Evolutionary conservation across 2,113 vertebrate genomes (phyloP).

Genomic region (Channa argus): DNA sequence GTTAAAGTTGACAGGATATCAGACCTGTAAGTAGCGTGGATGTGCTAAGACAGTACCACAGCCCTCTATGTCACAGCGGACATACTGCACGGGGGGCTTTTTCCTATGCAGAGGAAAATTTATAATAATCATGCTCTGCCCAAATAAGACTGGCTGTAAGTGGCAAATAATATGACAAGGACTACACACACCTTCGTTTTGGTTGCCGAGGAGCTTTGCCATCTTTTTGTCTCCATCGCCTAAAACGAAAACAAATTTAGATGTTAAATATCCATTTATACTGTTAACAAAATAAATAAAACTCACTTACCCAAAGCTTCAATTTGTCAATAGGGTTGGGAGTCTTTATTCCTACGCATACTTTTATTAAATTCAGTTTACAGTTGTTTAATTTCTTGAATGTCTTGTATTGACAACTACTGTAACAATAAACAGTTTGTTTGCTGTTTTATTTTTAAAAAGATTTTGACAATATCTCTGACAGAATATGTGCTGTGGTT

Average conservation of each 20-base stretch:
- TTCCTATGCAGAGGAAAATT: slow-evolving; percentile 33
- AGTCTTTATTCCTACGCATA: too few relatives aligned
- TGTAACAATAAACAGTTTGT: too few relatives aligned
- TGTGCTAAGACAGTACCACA: slow-evolving; percentile 92
- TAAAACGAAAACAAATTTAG: slow-evolving; percentile 52
- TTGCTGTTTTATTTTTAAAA: too few relatives aligned
- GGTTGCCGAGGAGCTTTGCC: slow-evolving; percentile 90
- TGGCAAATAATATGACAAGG: neutral
- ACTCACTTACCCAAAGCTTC: too few relatives aligned
- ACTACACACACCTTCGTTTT: slow-evolving; percentile 85
- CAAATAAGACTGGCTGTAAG: neutral
- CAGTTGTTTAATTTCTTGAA: too few relatives aligned
- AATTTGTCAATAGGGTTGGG: too few relatives aligned
- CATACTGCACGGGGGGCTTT: slow-evolving; percentile 88
- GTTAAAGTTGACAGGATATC: slow-evolving; percentile 23
- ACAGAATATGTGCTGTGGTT: too few relatives aligned
- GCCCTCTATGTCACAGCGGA: slow-evolving; percentile 94
- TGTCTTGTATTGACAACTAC: too few relatives aligned
- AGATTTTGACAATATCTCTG: too few relatives aligned
- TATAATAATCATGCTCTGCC: neutral
- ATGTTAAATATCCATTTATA: neutral
- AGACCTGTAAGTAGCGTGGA: slow-evolving; percentile 91
- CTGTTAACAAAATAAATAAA: too few relatives aligned
- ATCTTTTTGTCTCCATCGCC: slow-evolving; percentile 90
- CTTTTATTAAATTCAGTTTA: too few relatives aligned